Evolutionary conservation across 1,140 invertebrate species (phyloP).

Genomic region (Limonius californicus): DNA sequence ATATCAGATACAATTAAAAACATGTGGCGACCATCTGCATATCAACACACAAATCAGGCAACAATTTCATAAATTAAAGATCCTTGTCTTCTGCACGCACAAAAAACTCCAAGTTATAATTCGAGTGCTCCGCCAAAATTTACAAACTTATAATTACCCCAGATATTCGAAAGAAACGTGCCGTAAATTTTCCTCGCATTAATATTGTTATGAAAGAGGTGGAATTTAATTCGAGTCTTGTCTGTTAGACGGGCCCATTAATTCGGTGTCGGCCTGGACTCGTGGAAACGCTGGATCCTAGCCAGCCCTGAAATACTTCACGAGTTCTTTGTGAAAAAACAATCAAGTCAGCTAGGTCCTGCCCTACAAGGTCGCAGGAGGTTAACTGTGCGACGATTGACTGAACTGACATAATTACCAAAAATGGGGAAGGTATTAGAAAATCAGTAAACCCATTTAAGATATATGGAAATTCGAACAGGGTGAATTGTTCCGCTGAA

Average conservation of each 20-base stretch:
- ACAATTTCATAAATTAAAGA: background rate
- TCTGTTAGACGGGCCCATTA: slow-evolving; percentile 8
- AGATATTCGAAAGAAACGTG: background rate
- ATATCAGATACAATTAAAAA: slow-evolving; percentile 10
- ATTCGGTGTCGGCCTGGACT: slow-evolving; percentile 4
- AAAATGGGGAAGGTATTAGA: too few species aligned
- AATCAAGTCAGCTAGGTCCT: too few species aligned
- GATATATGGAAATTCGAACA: too few species aligned
- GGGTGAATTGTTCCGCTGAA: too few species aligned
- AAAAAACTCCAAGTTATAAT: too few species aligned
- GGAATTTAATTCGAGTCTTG: slow-evolving; percentile 16
- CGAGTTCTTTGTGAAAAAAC: too few species aligned
- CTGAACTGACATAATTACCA: too few species aligned
- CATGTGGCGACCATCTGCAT: background rate
- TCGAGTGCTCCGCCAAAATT: too few species aligned
- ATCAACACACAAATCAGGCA: background rate
- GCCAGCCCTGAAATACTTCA: slow-evolving; percentile 5
- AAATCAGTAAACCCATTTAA: too few species aligned
- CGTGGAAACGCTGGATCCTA: slow-evolving; percentile 2
- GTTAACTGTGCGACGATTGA: too few species aligned
- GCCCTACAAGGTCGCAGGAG: too few species aligned
- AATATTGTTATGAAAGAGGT: slow-evolving; percentile 17
- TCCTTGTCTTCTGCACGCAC: background rate
- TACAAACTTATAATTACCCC: background rate
- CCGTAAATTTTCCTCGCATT: slow-evolving; percentile 3